Conservation (phyloP, 2,888 invertebrate species). For the Pollenia amentaria region DNA sequence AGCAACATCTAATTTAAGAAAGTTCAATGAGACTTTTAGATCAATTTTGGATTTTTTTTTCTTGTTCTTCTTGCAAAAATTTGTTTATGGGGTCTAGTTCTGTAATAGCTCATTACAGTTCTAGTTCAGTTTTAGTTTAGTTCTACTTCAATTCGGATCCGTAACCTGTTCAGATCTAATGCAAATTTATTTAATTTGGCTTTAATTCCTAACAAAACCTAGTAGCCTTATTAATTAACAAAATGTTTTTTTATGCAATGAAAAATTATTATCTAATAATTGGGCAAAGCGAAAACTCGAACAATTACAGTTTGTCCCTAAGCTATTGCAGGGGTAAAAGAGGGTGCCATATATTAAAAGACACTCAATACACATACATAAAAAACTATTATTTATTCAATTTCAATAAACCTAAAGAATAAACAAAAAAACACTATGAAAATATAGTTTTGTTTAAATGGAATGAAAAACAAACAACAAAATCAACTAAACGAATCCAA, state of each 20-base stretch:
- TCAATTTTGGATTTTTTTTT: constrained; percentile 17
- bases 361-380: constrained; percentile 48
- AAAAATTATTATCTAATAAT: neutral
- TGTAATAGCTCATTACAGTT: too few species aligned
- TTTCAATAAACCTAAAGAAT: constrained; percentile 60
- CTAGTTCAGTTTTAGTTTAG: too few species aligned
- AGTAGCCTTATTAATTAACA: too few species aligned
- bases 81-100: neutral
- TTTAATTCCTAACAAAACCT: too few species aligned
- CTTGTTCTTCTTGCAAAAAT: neutral
- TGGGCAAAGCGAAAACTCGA: neutral
- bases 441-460: constrained; percentile 57
- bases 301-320: constrained; percentile 14
- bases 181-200: too few species aligned
- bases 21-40: constrained; percentile 54
- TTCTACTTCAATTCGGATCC: too few species aligned
- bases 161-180: too few species aligned
- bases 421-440: constrained; percentile 28
- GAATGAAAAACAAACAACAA: constrained; percentile 49
- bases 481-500: constrained; percentile 69
- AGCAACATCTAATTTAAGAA: constrained; percentile 62
- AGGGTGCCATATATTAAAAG: neutral
- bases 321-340: constrained; percentile 6
- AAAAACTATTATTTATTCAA: constrained; percentile 62
- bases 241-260: too few species aligned